Base-by-base conservation (phyloP, 2,113 vertebrate genomes). In the Forbesichthys papilliferus region DNA sequence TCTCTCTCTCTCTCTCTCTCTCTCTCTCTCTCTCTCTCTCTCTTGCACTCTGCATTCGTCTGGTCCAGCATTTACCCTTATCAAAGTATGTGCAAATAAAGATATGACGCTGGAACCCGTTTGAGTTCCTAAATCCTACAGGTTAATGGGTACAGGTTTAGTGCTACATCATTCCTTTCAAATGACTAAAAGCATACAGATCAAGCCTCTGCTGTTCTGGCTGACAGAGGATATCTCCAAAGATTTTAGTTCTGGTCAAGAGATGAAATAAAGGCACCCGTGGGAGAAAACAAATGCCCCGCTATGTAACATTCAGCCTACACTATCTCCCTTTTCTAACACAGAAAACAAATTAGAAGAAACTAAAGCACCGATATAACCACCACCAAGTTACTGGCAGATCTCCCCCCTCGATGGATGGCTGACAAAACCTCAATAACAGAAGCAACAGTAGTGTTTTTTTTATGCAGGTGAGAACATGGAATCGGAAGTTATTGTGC, bases 191-290 rank as follows among this genome's bases (percentile, higher is more conserved):
- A 33, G 36, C 56, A 11, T 11, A 11, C 11, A 33, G 56, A 27
- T 58, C 20, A 27, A 58, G 10, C 14, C 53, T 12, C 12, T 54
- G 53, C 14, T 54, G 53, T 54, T 13, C 16, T 56, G 33, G 12
- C 33, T 1, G 90, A 92, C 88, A 90, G 86, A 86, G 53, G 87
- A 88, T 57, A 80, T 68, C 76, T 34, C 74, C 93, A 90, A 92
- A 68, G 61, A 75, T 73, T 58, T 33, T 51, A 79, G 16, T 34
- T 77, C 57, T 55, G 93, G 88, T 74, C 77, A 82, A 75, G 64
- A 77, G 87, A 89, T 87, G 86, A 68, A 85, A 83, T 75, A 92
- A 96, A 96, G 95, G 94, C 96, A 96, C 95, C 82, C 94, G 89
- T 62, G 56, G 85, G 64, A 76, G 57, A 77, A 46, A 91, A 90